Evolutionary conservation across 2,888 invertebrate species (phyloP).

Genomic region (Myathropa florea): DNA sequence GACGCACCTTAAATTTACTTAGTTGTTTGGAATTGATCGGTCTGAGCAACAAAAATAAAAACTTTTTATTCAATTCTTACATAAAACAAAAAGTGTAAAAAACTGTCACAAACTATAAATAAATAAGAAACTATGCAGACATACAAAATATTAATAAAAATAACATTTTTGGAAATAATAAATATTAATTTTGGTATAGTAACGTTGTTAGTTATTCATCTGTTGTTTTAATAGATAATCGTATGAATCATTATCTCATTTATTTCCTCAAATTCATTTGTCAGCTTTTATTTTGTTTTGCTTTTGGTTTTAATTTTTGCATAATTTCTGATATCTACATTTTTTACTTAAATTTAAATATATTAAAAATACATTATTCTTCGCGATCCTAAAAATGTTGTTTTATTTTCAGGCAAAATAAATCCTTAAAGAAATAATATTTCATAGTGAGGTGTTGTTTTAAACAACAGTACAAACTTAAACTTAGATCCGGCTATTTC

Average conservation of each 20-base stretch:
- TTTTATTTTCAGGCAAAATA: constrained; percentile 26
- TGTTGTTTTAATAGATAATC: constrained; percentile 70
- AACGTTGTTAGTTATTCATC: constrained; percentile 41
- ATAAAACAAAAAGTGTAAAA: not conserved
- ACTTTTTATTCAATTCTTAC: no score
- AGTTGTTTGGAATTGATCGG: no score
- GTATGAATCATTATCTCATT: constrained; percentile 30
- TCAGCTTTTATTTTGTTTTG: constrained; percentile 47
- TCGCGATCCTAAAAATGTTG: constrained; percentile 40
- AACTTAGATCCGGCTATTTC: constrained; percentile 49
- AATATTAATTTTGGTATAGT: constrained; percentile 27
- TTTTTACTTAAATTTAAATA: constrained; percentile 48
- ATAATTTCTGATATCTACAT: constrained; percentile 63
- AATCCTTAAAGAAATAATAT: constrained; percentile 32
- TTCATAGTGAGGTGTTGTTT: constrained; percentile 57
- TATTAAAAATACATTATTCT: constrained; percentile 60
- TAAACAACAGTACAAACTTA: constrained; percentile 65
- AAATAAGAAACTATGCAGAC: not conserved
- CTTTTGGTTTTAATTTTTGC: constrained; percentile 39
- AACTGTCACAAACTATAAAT: not conserved
- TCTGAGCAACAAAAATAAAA: no score
- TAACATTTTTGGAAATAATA: not conserved
- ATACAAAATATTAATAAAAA: not conserved
- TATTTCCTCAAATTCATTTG: constrained; percentile 41
- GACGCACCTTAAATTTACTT: no score